A percentile compares a stretch with the other conserved stretches of the same genome.
These are phyloP conservation scores for Triplophysa dalaica DNA, from an alignment of 2,113 vertebrate genomes.

Conservation along the genomic window DNA sequence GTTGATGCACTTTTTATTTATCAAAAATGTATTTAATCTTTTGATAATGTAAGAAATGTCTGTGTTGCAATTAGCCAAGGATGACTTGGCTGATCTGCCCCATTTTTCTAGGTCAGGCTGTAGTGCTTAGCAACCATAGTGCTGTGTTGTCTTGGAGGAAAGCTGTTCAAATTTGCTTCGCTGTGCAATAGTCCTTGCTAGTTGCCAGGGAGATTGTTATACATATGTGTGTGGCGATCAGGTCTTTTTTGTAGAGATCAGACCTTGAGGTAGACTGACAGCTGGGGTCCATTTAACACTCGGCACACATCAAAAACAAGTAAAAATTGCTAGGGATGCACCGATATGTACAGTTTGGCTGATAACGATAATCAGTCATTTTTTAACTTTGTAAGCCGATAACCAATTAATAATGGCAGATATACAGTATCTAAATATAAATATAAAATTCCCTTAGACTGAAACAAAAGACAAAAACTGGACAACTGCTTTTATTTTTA, in stretches of 20 bases:
- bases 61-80: conserved; percentile 5
- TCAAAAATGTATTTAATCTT: too few relatives aligned
- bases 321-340: too few relatives aligned
- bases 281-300: neutral
- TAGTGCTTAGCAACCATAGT: neutral
- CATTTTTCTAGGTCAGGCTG: conserved; percentile 22
- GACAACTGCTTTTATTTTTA: too few relatives aligned
- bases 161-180: conserved; percentile 47
- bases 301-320: too few relatives aligned
- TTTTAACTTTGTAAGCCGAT: too few relatives aligned
- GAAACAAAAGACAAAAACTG: too few relatives aligned
- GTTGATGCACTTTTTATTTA: too few relatives aligned
- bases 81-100: neutral
- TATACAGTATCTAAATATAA: too few relatives aligned
- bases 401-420: too few relatives aligned
- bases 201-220: conserved; percentile 50
- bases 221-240: neutral
- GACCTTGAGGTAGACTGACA: neutral
- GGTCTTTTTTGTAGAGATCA: neutral
- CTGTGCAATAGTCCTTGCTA: conserved; percentile 48
- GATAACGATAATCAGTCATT: too few relatives aligned
- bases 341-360: too few relatives aligned
- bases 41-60: neutral
- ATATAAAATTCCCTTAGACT: too few relatives aligned
- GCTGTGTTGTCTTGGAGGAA: conserved; percentile 27